phyloP scores from a whole-genome alignment of 1,140 invertebrate genomes.

The Musca domestica region DNA sequence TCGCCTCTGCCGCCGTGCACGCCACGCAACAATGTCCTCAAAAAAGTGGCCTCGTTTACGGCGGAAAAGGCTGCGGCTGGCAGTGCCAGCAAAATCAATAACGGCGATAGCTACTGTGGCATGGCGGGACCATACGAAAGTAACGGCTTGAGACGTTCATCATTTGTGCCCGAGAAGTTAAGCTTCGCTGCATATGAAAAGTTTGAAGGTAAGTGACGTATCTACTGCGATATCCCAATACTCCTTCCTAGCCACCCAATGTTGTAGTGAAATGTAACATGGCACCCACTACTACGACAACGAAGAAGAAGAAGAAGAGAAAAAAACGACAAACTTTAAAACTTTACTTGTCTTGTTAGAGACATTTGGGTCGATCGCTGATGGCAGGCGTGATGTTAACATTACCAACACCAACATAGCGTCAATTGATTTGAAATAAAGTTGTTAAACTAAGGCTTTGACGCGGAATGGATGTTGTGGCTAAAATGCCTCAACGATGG shows the following conservation, averaged over 20 bases:
- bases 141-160: conserved; percentile 58
- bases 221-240: neutral
- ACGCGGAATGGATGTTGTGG: no score
- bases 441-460: no score
- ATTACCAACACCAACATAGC: no score
- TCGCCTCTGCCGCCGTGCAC: conserved; percentile 33
- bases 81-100: conserved; percentile 24
- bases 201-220: conserved; percentile 74
- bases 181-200: conserved; percentile 81
- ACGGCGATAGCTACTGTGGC: conserved; percentile 52
- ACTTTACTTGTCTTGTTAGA: no score
- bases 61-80: conserved; percentile 60
- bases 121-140: conserved; percentile 23
- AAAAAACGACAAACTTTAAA: no score
- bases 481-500: no score
- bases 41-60: conserved; percentile 80
- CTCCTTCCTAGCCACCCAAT: neutral
- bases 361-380: no score
- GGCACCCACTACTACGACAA: neutral
- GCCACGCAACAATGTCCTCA: conserved; percentile 68
- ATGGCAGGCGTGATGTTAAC: no score
- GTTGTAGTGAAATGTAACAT: neutral
- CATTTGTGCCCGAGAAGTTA: conserved; percentile 78
- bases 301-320: no score
- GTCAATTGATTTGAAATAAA: no score